phyloP scores from a whole-genome alignment of 2,888 invertebrate genomes.

The Sicus ferrugineus region DNA sequence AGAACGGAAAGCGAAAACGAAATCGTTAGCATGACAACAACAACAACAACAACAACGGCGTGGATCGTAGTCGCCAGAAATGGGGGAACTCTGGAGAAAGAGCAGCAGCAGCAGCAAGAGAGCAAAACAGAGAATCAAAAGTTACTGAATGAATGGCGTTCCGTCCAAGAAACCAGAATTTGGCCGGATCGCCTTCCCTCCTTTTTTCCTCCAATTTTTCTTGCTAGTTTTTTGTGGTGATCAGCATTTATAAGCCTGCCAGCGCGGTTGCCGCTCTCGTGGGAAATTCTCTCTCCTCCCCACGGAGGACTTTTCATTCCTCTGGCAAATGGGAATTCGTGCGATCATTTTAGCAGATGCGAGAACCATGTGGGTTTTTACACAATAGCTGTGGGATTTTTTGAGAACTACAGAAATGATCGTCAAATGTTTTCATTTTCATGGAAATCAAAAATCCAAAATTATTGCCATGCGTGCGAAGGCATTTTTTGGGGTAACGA shows the following conservation, averaged over 20 bases:
- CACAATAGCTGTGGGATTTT: too few species aligned
- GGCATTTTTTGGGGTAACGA: too few species aligned
- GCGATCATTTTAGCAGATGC: too few species aligned
- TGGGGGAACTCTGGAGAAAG: not conserved
- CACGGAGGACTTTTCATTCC: too few species aligned
- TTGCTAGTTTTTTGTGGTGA: not conserved
- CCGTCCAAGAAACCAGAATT: not conserved
- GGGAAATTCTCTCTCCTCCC: too few species aligned
- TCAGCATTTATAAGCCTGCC: slow-evolving; percentile 4
- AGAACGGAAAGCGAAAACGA: slow-evolving; percentile 27
- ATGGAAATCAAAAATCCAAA: too few species aligned
- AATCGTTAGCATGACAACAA: slow-evolving; percentile 10
- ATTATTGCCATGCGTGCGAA: too few species aligned
- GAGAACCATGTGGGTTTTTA: too few species aligned
- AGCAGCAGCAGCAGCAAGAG: not conserved
- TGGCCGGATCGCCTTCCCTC: not conserved
- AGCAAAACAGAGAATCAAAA: not conserved
- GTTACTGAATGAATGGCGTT: not conserved
- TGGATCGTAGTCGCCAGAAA: slow-evolving; percentile 22
- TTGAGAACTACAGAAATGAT: too few species aligned
- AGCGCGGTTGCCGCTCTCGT: too few species aligned
- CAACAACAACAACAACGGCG: slow-evolving; percentile 3
- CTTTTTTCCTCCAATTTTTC: not conserved
- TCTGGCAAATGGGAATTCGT: too few species aligned
- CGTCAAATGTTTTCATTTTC: too few species aligned